Base-by-base conservation (phyloP, 2,797 vertebrate species). In the Numenius phaeopus region DNA sequence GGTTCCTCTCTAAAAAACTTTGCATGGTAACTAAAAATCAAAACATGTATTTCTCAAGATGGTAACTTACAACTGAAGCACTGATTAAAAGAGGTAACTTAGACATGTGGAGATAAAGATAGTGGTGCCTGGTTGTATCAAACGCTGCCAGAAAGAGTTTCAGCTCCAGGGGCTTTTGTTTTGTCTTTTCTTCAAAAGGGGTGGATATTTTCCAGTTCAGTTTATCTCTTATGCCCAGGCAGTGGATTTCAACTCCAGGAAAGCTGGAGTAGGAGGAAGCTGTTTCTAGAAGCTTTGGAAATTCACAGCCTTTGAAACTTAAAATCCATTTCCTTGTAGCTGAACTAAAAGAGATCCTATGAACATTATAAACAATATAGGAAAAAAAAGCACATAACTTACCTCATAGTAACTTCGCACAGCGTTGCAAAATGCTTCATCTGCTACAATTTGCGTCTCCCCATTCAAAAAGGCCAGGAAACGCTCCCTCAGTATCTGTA, bases 361-460 rank as follows among this genome's bases (percentile, higher is more conserved):
- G 40, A 84, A 89, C 46, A 83, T 61, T 83, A 58, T 20, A 54
- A 72, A 80, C 34, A 57, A 46, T 2, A 70, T 6, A 71, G 64
- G 86, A 89, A n/a, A 88, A 92, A 30, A 67, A 70, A 88, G 58
- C 19, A 62, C 81, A 8, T 21, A 79, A 90, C 98, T 98, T 98
- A 98, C 99, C 99, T 99, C 99, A 12, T 99, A 99, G 97, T 99
- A 99, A 98, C 99, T 99, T 77, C 99, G 98, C 76, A 99, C 99
- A 2, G 99, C 99, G 49, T 99, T 99, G 96, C 99, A 99, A 98
- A 99, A 99, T 21, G 99, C 99, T 98, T 99, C 99, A 62, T 99
- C 99, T 0, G 99, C 99, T 52, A 99, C 97, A 1, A 99, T 99
- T 96, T 99, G 99, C 0, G 99, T 99, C 78, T 99, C 99, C 42